Percentiles rank a stretch among this genome's conserved stretches.
phyloP scores from a whole-genome alignment of 2,113 vertebrate species.

The Gnathonemus longibarbis region DNA sequence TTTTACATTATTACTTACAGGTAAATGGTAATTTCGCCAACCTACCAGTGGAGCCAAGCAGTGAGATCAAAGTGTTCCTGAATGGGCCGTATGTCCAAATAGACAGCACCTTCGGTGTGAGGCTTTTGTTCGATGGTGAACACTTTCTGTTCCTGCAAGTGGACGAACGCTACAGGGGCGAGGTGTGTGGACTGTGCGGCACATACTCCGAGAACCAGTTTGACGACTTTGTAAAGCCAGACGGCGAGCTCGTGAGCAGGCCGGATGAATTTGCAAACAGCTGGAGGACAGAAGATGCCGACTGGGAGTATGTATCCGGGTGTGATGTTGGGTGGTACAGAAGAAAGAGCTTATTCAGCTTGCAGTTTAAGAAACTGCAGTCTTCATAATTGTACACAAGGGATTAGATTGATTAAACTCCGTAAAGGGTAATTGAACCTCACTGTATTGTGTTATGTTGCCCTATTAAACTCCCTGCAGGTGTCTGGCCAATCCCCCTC shows the following conservation, averaged over 20 bases:
- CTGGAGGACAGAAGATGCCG: constrained; percentile 48
- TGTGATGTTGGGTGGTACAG: too few relatives aligned
- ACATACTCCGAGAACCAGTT: constrained; percentile 57
- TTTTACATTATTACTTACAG: constrained; percentile 28
- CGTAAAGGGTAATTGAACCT: background rate
- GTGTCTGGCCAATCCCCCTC: constrained; percentile 44
- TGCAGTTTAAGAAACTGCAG: background rate
- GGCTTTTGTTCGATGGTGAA: constrained; percentile 52
- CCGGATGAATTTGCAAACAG: constrained; percentile 60
- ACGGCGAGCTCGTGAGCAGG: constrained; percentile 40
- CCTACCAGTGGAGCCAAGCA: constrained; percentile 41
- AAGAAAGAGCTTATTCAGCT: background rate
- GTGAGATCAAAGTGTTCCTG: constrained; percentile 37
- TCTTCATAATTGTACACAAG: background rate
- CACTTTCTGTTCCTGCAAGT: constrained; percentile 60
- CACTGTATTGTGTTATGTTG: background rate
- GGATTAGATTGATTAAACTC: background rate
- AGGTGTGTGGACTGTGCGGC: constrained; percentile 64
- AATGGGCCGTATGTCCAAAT: constrained; percentile 41
- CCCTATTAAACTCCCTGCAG: constrained; percentile 32
- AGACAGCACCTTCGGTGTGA: constrained; percentile 59
- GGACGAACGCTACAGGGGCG: constrained; percentile 57
- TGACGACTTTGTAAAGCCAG: constrained; percentile 59
- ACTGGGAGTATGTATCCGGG: constrained; percentile 48
- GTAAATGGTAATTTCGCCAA: constrained; percentile 31